Base-by-base conservation (phyloP, 2,113 vertebrate genomes). In the Meleagris gallopavo region DNA sequence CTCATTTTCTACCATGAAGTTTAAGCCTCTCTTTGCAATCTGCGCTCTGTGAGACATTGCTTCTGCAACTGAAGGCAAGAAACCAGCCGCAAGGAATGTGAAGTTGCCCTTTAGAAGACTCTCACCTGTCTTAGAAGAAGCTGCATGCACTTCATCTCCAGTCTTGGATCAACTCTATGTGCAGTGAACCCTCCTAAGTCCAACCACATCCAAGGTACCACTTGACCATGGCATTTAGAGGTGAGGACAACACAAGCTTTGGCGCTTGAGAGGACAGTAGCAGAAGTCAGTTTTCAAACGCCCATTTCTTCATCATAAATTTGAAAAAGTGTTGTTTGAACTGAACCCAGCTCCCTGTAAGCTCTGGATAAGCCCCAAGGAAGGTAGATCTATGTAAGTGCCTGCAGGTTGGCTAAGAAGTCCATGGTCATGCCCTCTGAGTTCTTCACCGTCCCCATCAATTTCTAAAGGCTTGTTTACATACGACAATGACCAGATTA, bases 331-430 rank as follows among this genome's bases (percentile, higher is more conserved):
- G 55, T 40, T 65, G 57, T 88, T 94, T 85, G 65, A 61, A 45
- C 69, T 57, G 40, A 86, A 27, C 48, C 76, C 13, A 25, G 9
- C 27, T 75, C 83, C 83, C 88, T 71, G 55, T 66, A 62, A 64
- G 87, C 76, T 69, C 52, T 72, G 54, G 80, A 52, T 77, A 55
- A 88, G 72, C 87, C 91, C 79, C 22, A 36, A 94, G 90, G 83
- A 95, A 36, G 65, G 72, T 3, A 84, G 48, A 45, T 76, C 62
- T 94, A 50, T 62, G 46, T 86, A 71, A 58, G 46, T 60, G 73
- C 54, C 88, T 94, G 88, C 76, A 91, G 91, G 88, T 88, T 95
- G 94, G 83, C 83, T 88, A 91, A 94, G 58, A 72, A 86, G 61
- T 86, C 86, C 86, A 29, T 22, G 65, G 40, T 80, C 76, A 77